Percentiles rank a stretch among this genome's conserved stretches.
phyloP scores from a whole-genome alignment of 2,113 vertebrate species.

The Hystrix cristata region DNA sequence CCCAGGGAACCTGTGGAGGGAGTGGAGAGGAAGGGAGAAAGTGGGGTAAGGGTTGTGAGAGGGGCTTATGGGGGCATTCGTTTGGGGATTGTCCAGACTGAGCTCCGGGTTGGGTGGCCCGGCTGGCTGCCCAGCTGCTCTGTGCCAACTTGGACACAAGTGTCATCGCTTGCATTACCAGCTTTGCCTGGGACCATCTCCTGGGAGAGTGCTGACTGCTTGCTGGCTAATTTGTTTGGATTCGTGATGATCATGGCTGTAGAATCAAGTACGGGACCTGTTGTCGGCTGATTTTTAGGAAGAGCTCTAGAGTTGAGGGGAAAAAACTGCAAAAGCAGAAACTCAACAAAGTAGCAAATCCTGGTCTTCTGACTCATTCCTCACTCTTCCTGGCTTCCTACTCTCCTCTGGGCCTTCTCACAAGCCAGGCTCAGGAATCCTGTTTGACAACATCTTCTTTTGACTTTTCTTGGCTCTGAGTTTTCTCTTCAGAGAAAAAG shows the following conservation, averaged over 20 bases:
- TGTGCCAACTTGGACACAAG: not conserved
- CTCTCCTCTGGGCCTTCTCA: not conserved
- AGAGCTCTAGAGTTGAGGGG: not conserved
- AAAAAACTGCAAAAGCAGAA: not conserved
- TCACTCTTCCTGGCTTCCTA: not conserved
- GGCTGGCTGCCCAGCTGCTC: not conserved
- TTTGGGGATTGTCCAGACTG: not conserved
- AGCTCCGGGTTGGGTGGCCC: not conserved
- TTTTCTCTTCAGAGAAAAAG: not conserved
- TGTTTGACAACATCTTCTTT: not conserved
- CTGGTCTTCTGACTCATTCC: not conserved
- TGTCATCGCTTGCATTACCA: not conserved
- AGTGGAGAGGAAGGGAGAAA: not conserved
- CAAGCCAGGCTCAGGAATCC: not conserved
- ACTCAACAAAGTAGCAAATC: not conserved
- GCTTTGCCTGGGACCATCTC: not conserved
- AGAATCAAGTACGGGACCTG: not conserved
- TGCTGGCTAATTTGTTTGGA: slow-evolving; percentile 32
- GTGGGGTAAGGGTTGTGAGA: not conserved
- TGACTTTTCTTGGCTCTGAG: not conserved
- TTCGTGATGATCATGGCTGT: slow-evolving; percentile 9
- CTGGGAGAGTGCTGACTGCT: not conserved
- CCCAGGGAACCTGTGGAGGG: not conserved
- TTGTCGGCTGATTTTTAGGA: slow-evolving; percentile 5
- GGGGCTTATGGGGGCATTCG: not conserved